phyloP scores from a whole-genome alignment of 2,113 vertebrate species.

The Alectura lathami region DNA sequence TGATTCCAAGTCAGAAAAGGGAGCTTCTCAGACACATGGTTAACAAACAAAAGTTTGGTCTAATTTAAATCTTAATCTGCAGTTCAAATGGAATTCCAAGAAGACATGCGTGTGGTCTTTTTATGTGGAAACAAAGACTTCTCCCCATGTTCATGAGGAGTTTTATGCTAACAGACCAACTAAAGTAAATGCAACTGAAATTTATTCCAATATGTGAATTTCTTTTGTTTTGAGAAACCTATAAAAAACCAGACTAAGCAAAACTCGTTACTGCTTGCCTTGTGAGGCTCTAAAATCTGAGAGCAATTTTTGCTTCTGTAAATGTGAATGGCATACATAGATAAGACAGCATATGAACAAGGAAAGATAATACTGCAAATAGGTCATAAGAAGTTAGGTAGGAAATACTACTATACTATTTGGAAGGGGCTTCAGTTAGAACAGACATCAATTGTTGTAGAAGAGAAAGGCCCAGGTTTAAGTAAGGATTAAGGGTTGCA shows the following conservation, averaged over 20 bases:
- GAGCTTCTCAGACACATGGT: not conserved
- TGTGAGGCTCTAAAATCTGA: not conserved
- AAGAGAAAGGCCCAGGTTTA: not conserved
- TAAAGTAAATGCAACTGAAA: not conserved
- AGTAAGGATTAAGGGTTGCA: not conserved
- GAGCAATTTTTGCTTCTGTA: not conserved
- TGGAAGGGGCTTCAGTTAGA: not conserved
- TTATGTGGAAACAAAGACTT: not conserved
- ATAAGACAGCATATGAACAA: not conserved
- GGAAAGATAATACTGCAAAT: not conserved
- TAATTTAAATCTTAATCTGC: not conserved
- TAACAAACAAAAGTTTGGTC: not conserved
- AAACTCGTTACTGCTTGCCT: not conserved
- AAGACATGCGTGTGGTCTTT: accelerated
- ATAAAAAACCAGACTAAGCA: not conserved
- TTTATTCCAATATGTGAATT: not conserved
- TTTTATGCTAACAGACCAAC: not conserved
- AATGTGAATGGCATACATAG: not conserved
- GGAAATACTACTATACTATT: not conserved
- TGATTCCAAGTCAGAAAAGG: not conserved
- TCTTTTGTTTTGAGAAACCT: not conserved
- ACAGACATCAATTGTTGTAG: not conserved
- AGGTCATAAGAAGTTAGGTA: not conserved
- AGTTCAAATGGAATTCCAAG: not conserved
- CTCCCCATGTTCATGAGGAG: not conserved